phyloP scores from a whole-genome alignment of 2,113 vertebrate genomes.

The Casuarius casuarius region DNA sequence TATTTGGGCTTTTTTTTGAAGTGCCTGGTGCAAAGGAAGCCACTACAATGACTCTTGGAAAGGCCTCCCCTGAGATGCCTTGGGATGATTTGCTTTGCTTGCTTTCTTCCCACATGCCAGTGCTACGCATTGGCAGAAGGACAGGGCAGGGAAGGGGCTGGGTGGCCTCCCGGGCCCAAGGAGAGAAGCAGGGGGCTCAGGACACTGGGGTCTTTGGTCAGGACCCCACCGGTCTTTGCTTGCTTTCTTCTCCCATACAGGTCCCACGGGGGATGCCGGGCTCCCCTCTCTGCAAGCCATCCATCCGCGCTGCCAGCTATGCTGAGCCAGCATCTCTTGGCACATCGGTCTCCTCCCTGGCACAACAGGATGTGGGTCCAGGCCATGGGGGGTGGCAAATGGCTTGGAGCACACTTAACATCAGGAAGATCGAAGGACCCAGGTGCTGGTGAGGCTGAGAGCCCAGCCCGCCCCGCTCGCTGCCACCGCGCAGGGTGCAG shows the following conservation, averaged over 20 bases:
- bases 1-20: background rate
- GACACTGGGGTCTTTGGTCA: background rate
- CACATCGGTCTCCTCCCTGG: background rate
- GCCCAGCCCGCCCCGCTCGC: background rate
- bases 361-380: background rate
- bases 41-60: background rate
- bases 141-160: background rate
- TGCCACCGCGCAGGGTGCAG: accelerated
- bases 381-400: accelerated
- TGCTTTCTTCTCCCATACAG: background rate
- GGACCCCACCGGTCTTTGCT: background rate
- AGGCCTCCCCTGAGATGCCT: background rate
- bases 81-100: background rate
- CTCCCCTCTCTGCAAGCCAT: accelerated
- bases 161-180: background rate
- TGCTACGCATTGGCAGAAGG: background rate
- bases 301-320: accelerated
- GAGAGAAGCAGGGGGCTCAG: background rate
- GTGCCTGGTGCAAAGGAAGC: background rate
- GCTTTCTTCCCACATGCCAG: background rate
- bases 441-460: background rate
- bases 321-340: background rate
- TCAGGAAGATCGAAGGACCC: background rate
- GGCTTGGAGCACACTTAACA: background rate
- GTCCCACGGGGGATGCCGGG: background rate